phyloP scores from a whole-genome alignment of 2,113 vertebrate species.

The Aepyceros melampus region DNA sequence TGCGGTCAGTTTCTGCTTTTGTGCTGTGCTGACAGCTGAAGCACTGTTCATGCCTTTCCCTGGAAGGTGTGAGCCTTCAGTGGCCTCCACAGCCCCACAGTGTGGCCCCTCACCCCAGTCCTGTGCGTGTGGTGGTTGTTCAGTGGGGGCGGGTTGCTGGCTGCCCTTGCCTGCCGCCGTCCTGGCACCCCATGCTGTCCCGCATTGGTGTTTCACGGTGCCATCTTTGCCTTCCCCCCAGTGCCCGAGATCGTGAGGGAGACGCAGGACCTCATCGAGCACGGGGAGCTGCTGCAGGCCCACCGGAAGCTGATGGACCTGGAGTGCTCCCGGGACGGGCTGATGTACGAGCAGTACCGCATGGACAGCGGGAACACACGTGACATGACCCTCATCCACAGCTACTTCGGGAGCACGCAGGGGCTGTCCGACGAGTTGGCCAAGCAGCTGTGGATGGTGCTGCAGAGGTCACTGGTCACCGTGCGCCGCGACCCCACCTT shows the following conservation, averaged over 20 bases:
- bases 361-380: constrained; percentile 95
- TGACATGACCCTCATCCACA: constrained; percentile 94
- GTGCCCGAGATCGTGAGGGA: constrained; percentile 96
- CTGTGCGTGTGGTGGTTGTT: neutral
- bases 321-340: constrained; percentile 94
- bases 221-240: constrained; percentile 61
- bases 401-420: constrained; percentile 93
- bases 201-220: fast-evolving
- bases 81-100: neutral
- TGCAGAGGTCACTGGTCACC: constrained; percentile 92
- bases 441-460: constrained; percentile 98
- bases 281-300: constrained; percentile 91
- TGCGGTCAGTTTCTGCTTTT: neutral
- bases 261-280: constrained; percentile 92
- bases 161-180: neutral
- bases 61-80: neutral
- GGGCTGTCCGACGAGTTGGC: constrained; percentile 92
- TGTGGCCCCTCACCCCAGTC: neutral
- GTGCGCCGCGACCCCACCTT: constrained; percentile 95
- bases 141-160: neutral
- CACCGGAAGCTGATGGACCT: constrained; percentile 96
- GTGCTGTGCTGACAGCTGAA: neutral
- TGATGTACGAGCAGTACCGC: constrained; percentile 98
- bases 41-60: neutral
- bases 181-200: neutral